Evolutionary conservation across 2,888 invertebrate species (phyloP).

Genomic region (Orchestes rusci): DNA sequence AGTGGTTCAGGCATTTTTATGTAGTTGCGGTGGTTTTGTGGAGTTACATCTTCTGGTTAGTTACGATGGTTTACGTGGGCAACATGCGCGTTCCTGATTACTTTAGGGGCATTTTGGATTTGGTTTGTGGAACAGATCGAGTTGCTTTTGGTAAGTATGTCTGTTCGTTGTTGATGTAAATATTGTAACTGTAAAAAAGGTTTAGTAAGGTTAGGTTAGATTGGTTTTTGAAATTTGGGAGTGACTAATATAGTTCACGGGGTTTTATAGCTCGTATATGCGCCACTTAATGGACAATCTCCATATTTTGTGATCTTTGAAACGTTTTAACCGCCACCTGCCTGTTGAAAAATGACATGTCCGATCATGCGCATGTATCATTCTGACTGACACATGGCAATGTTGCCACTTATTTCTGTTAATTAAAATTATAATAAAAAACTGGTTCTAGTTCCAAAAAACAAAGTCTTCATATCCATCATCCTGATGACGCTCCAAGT

Average conservation of each 20-base stretch:
- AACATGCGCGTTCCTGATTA: slow-evolving; percentile 46
- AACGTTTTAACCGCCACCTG: no score
- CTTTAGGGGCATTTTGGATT: slow-evolving; percentile 46
- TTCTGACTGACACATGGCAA: background rate
- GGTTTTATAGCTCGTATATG: no score
- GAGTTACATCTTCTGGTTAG: slow-evolving; percentile 45
- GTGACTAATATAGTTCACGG: no score
- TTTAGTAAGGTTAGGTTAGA: no score
- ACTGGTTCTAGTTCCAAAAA: slow-evolving; percentile 54
- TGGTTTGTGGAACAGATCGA: slow-evolving; percentile 41
- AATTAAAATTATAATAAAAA: no score
- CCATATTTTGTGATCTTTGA: no score
- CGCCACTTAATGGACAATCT: no score
- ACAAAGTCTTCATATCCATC: slow-evolving; percentile 54
- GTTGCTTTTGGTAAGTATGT: slow-evolving; percentile 40
- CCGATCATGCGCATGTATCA: no score
- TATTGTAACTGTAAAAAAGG: no score
- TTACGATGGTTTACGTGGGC: slow-evolving; percentile 47
- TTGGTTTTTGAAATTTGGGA: no score
- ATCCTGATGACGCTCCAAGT: slow-evolving; percentile 62
- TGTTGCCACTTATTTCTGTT: no score
- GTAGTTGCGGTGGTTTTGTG: slow-evolving; percentile 58
- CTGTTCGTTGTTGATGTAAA: background rate
- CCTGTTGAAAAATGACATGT: no score
- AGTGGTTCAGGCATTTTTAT: slow-evolving; percentile 78